These are phyloP conservation scores for Pan troglodytes DNA, from an alignment of 2,113 vertebrate genomes.

Conservation along the genomic window NHGRI_mPanTro3-v2.1_pri NC_072419.2:42439001-42439500, in stretches of 20 bases:
- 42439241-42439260: neutral
- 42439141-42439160: neutral
- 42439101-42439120: neutral
- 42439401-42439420: neutral
- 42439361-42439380: neutral
- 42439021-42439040: neutral
- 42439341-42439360: neutral
- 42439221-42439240: neutral
- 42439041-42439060: neutral
- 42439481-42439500: neutral
- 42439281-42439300: neutral
- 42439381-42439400: neutral
- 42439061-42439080: constrained; percentile 25
- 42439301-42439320: neutral
- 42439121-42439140: neutral
- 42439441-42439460: neutral
- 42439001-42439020: neutral
- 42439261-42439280: neutral
- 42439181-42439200: neutral
- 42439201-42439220: neutral
- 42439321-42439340: constrained; percentile 11
- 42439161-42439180: neutral
- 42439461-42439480: neutral
- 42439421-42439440: neutral
- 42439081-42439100: neutral